Base-by-base conservation (phyloP, 1,140 invertebrate genomes). In the Marisa cornuarietis region DNA sequence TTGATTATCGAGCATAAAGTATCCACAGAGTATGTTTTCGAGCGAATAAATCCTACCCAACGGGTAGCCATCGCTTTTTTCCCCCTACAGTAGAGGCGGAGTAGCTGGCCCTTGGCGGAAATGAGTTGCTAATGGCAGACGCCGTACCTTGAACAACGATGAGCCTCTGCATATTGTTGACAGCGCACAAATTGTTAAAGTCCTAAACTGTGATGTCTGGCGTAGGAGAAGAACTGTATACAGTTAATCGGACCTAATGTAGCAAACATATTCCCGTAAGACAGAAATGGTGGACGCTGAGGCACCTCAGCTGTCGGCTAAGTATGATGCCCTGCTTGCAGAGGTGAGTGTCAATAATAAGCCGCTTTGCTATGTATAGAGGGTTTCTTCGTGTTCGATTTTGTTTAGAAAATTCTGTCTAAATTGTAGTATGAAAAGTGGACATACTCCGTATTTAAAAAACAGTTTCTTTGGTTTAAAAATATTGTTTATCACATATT, bases 261-360 rank as follows among this genome's bases (percentile, higher is more conserved):
- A 31, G 14, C 24, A 49, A 20, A n/a, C n/a, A 42, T 42, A 42
- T 42, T 42, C 31, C 2, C 31, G 74, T 49, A 49, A 7, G 18
- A 24, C 24, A 65, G 61, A 42, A 65, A 77, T 77, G 76, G 65
- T 65, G 31, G 65, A 16, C 42, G 22, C 63, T 49, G 76, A 77
- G 42, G 76, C 65, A 8, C 11, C 51, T 68, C 76, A 77, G 51
- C 76, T 77, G 63, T 77, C 76, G 76, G 76, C 76, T 54, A 77
- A 51, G 68, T 42, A 52, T 22, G 76, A 77, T 24, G 76, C 76
- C 16, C 22, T 68, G 49, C 52, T 51, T 4, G 26, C 76, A 77
- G 76, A 77, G 65, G 76, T 77, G n/a, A 54, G 76, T 16, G 31
- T 4, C 31, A 42, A 42, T n/a, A n/a, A n/a, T n/a, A n/a, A 5